A percentile compares a stretch with the other conserved stretches of the same genome.
These are phyloP conservation scores for Dufourea novaeangliae DNA, from an alignment of 1,140 invertebrate species.

Conservation along the genomic window DNA sequence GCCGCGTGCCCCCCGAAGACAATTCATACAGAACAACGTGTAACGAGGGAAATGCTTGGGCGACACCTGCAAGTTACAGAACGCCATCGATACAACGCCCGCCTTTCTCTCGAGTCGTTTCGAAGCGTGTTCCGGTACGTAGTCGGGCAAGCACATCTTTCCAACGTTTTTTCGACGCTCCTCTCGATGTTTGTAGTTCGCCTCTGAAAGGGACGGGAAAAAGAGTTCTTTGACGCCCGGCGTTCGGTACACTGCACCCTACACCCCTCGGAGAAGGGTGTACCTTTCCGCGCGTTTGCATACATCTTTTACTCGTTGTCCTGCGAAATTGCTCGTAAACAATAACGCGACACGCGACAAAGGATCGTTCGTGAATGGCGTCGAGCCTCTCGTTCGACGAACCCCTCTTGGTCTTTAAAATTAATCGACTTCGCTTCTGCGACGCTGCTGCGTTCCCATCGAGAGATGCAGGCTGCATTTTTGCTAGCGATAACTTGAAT, in stretches of 20 bases:
- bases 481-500: no score
- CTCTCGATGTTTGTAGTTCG: not conserved
- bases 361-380: conserved; percentile 26
- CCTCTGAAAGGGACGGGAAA: not conserved
- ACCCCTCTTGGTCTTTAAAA: conserved; percentile 31
- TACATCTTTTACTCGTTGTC: conserved; percentile 41
- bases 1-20: no score
- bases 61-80: no score
- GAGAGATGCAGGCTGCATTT: no score
- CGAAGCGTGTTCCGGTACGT: no score
- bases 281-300: conserved; percentile 12
- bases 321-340: conserved; percentile 50
- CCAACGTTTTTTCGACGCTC: not conserved
- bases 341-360: conserved; percentile 49
- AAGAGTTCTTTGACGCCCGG: conserved; percentile 15
- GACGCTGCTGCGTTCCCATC: not conserved
- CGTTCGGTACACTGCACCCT: not conserved
- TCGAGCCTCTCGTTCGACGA: not conserved
- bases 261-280: not conserved
- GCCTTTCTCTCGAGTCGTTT: no score
- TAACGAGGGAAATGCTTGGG: no score
- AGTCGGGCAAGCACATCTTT: no score
- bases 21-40: no score
- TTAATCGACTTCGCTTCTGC: conserved; percentile 26
- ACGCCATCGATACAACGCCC: no score